Evolutionary conservation across 2,113 vertebrate genomes (phyloP), one percentile per base, ranked within the genome.

Genomic region (Strigops habroptila): DNA sequence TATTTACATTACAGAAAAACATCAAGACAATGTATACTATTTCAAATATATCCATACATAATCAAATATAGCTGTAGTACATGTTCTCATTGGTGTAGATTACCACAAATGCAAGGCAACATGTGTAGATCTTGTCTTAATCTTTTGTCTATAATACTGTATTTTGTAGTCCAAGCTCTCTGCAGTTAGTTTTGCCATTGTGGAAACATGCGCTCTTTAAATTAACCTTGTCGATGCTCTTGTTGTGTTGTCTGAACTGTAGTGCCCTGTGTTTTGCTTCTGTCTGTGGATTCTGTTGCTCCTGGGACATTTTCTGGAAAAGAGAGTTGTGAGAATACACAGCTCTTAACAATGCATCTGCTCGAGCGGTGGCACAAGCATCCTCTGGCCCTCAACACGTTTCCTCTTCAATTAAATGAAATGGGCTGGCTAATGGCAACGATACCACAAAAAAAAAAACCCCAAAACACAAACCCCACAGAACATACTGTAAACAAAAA

Each of bases 1-100:
- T 99, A 99, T 99, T 99, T 99, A 99, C 99, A 99, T 99, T 99
- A 99, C 99, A 99, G 99, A 99, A 99, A 99, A 99, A 99, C 98
- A 99, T 99, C 99, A 99, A 99, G 99, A 99, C 99, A 99, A 99
- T 99, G 98, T 99, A 99, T 99, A 99, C 99, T 99, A 99, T 99
- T 99, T 99, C 99, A 99, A 99, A 99, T 99, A 99, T 99, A 99
- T 99, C 98, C 99, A 99, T 98, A 99, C 98, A 99, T 99, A 99
- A 99, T 99, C 98, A 98, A 99, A 99, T 99, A 99, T 98, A 99
- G 99, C 98, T 98, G 98, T 98, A 98, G 98, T 99, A 99, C 98
- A 98, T 98, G 98, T 99, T 99, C 98, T 99, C 99, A 99, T 98
- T 99, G 98, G 99, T 99, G 98, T 99, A 98, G 99, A 99, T 98